Evolutionary conservation across 2,888 invertebrate genomes (phyloP).

Genomic region (Drosophila monieri): DNA sequence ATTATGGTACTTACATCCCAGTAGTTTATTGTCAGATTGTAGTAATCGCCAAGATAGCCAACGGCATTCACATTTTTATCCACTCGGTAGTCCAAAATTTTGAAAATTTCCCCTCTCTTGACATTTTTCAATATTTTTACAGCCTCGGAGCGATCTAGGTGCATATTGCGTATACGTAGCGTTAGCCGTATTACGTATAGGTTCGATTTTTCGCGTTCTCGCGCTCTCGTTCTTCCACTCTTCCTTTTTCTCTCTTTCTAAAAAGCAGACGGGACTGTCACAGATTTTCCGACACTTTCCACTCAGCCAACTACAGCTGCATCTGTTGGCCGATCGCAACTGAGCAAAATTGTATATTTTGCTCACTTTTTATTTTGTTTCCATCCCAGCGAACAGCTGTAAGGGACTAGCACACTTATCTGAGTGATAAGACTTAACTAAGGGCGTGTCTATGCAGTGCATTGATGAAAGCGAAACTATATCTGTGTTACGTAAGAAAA

Average conservation of each 20-base stretch:
- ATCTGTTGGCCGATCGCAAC: constrained; percentile 49
- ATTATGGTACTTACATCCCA: constrained; percentile 48
- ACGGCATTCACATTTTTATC: constrained; percentile 50
- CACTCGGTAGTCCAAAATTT: constrained; percentile 49
- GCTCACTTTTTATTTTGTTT: constrained; percentile 37
- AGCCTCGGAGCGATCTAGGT: constrained; percentile 65
- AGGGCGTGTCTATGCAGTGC: background rate
- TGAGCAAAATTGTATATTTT: constrained; percentile 45
- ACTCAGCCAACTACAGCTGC: constrained; percentile 22
- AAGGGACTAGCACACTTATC: constrained; percentile 5
- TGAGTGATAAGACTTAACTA: constrained; percentile 30
- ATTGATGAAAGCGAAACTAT: background rate
- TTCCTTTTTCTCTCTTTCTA: constrained; percentile 1
- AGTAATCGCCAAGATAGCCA: constrained; percentile 81
- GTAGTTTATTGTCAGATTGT: constrained; percentile 57
- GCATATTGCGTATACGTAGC: constrained; percentile 55
- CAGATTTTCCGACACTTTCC: constrained; percentile 43
- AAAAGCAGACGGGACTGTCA: constrained; percentile 8
- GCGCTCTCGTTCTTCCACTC: constrained; percentile 11
- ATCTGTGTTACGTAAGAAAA: background rate
- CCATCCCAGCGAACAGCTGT: constrained; percentile 17
- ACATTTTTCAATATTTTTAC: constrained; percentile 58
- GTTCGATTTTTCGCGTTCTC: constrained; percentile 9
- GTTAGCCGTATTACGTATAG: constrained; percentile 37
- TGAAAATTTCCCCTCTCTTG: constrained; percentile 4